Base-by-base conservation (phyloP, 2,888 invertebrate species). In the Dione vanillae region DNA sequence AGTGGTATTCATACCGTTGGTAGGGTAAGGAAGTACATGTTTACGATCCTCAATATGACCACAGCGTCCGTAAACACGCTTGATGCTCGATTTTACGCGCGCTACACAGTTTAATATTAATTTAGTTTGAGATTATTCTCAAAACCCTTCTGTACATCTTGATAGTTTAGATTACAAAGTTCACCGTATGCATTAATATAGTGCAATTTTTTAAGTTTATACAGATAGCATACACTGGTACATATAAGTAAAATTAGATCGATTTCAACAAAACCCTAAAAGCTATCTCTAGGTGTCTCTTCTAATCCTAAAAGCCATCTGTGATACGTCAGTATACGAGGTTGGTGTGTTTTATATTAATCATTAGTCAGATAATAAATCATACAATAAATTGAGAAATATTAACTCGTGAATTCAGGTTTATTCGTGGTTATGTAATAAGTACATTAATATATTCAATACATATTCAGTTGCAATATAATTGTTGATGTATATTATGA, bases 21-120 rank as follows among this genome's bases (percentile, higher is more conserved):
- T 85, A 84, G 81, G 77, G 82, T 85, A 87, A 89, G 89, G 89
- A 89, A 88, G 87, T 83, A 80, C 79, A 84, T 85, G 84, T 91
- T 91, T 91, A 91, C 87, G 87, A 76, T 65, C 78, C 81, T 82
- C 78, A 81, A 83, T 85, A 85, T 79, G 83, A 88, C 89, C 89
- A 76, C 89, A 87, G 79, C 81, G 86, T 83, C 82, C 80, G 81
- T 82, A 82, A 83, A 84, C 81, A 79, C 75, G 75, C 81, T 78
- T 80, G 81, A 81, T 81, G 81, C 78, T 80, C 81, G 82, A 86
- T 86, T 88, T 86, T 84, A 82, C 81, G 80, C 79, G 64, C 45
- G 45, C 72, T 65, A 74, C 64, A 74, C 66, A 71, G 74, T 72
- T 67, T 72, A 64, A 67, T 74, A 64, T 73, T 73, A 74, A 74